A percentile compares a stretch with the other conserved stretches of the same genome.
phyloP scores from a whole-genome alignment of 2,797 vertebrate genomes.

The Coilia nasus region DNA sequence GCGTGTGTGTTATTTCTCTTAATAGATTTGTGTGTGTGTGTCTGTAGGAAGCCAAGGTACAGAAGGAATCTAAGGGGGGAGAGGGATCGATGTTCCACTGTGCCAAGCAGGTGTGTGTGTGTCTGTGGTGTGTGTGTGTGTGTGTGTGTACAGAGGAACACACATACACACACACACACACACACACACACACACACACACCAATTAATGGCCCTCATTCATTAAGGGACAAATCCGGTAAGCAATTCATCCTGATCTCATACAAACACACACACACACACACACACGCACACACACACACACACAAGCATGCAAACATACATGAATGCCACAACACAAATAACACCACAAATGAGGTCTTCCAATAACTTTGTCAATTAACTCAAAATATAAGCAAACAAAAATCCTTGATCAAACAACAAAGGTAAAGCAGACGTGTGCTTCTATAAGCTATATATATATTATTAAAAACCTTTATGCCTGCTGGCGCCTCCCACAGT shows the following conservation, averaged over 20 bases:
- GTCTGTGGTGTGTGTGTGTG: neutral
- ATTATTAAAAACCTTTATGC: too few relatives aligned
- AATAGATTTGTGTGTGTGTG: conserved; percentile 49
- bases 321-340: too few relatives aligned
- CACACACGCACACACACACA: neutral
- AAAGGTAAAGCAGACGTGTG: too few relatives aligned
- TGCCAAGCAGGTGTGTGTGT: conserved; percentile 30
- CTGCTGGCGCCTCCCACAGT: too few relatives aligned
- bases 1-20: conserved; percentile 59
- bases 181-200: too few relatives aligned
- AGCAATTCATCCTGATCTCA: conserved; percentile 63
- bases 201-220: conserved; percentile 71
- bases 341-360: too few relatives aligned
- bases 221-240: conserved; percentile 73
- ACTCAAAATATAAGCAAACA: too few relatives aligned
- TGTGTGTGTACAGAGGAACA: neutral
- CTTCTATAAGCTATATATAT: too few relatives aligned
- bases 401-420: too few relatives aligned
- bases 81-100: conserved; percentile 51
- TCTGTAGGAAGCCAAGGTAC: neutral
- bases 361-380: too few relatives aligned
- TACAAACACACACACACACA: conserved; percentile 64
- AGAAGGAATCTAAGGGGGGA: conserved; percentile 13
- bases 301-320: neutral
- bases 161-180: too few relatives aligned